Evolutionary conservation across 2,113 vertebrate genomes (phyloP).

Genomic region (Cynoglossus semilaevis): DNA sequence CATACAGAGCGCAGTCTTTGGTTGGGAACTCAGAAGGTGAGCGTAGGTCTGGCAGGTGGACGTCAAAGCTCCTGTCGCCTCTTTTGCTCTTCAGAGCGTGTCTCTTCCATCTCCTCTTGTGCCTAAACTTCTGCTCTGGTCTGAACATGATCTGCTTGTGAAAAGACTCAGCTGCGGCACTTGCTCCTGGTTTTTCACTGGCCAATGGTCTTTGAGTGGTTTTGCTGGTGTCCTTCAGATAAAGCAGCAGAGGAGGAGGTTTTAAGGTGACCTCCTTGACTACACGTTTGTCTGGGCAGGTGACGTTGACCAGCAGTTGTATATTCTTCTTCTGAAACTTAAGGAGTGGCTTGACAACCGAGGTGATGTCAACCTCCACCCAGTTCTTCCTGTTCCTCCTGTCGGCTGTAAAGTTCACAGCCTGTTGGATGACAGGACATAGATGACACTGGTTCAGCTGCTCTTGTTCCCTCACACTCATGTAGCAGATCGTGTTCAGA

Average conservation of each 20-base stretch:
- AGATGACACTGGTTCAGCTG: slow-evolving; percentile 54
- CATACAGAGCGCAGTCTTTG: slow-evolving; percentile 87
- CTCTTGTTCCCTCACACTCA: slow-evolving; percentile 72
- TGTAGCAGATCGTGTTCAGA: slow-evolving; percentile 70
- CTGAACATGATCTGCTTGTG: slow-evolving; percentile 31
- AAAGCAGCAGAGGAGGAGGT: slow-evolving; percentile 86
- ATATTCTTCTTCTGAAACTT: slow-evolving; percentile 75
- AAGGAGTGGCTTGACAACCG: slow-evolving; percentile 82
- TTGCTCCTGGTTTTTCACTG: slow-evolving; percentile 14
- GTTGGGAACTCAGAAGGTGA: slow-evolving; percentile 74
- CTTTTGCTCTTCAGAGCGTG: slow-evolving; percentile 41
- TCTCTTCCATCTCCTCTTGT: slow-evolving; percentile 71
- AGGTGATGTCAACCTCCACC: slow-evolving; percentile 87
- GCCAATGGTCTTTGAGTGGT: slow-evolving; percentile 67
- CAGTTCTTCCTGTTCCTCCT: slow-evolving; percentile 68
- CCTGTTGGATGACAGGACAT: slow-evolving; percentile 57
- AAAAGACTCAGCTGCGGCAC: slow-evolving; percentile 8
- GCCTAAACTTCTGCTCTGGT: slow-evolving; percentile 33
- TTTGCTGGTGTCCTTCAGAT: slow-evolving; percentile 86
- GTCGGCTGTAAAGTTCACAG: slow-evolving; percentile 73
- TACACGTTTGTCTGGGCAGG: slow-evolving; percentile 70
- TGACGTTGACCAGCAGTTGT: slow-evolving; percentile 80
- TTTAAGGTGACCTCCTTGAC: slow-evolving; percentile 53
- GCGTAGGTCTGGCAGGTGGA: slow-evolving; percentile 75
- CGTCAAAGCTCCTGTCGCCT: slow-evolving; percentile 45